Conservation (phyloP, 2,113 vertebrate genomes). For the Dicentrarchus labrax region DNA sequence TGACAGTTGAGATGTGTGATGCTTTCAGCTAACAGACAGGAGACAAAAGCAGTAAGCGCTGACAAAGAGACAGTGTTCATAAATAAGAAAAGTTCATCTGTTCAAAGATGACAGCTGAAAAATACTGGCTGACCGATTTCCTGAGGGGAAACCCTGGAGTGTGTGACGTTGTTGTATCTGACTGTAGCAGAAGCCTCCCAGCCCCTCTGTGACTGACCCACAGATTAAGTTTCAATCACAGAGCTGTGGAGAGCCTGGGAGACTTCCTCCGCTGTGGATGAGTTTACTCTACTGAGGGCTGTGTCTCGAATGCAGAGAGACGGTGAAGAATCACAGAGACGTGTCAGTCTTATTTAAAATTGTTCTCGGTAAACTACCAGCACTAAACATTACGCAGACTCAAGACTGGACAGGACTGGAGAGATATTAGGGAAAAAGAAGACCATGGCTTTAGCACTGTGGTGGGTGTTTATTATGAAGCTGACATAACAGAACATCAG, state of each 20-base stretch:
- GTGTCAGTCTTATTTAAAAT: constrained; percentile 7
- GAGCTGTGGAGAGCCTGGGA: constrained; percentile 46
- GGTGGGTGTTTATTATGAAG: background rate
- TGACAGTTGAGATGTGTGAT: background rate
- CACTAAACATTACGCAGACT: background rate
- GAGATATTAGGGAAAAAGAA: background rate
- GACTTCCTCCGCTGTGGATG: constrained; percentile 55
- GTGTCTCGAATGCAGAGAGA: constrained; percentile 11
- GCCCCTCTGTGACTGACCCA: constrained; percentile 40
- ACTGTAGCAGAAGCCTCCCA: constrained; percentile 21
- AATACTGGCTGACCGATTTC: constrained; percentile 6
- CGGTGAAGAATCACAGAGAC: constrained; percentile 10
- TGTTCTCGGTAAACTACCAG: background rate
- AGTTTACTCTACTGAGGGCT: constrained; percentile 23
- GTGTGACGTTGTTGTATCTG: constrained; percentile 3
- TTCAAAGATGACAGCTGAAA: constrained; percentile 22
- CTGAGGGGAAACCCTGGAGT: constrained; percentile 34
- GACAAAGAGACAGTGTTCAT: background rate
- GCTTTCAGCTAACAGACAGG: background rate
- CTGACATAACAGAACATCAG: no score
- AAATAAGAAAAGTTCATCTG: background rate
- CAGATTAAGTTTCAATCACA: constrained; percentile 55
- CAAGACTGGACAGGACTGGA: background rate
- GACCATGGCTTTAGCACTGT: background rate
- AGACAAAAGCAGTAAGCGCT: background rate